These are phyloP conservation scores for Scytalopus superciliaris DNA, from an alignment of 2,113 vertebrate species.

Conservation along the genomic window DNA sequence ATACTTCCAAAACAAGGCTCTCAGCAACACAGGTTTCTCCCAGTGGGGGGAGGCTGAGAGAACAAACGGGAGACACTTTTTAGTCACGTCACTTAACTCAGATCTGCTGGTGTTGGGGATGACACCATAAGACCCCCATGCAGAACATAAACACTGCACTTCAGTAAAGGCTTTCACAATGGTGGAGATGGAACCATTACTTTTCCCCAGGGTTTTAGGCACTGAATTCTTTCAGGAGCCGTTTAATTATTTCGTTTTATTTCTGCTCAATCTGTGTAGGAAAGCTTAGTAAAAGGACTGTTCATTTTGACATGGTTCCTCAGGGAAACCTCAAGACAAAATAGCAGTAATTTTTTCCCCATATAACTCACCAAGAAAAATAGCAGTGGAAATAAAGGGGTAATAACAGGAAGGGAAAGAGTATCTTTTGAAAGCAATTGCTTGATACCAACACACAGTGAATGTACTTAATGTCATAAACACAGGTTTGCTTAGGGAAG, in stretches of 20 bases:
- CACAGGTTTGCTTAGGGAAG: background rate
- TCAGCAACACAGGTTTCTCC: background rate
- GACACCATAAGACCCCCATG: background rate
- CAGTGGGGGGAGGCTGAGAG: background rate
- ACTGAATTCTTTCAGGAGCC: slow-evolving; percentile 20
- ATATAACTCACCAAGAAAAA: slow-evolving; percentile 34
- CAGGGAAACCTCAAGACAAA: slow-evolving; percentile 14
- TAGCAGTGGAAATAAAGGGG: slow-evolving; percentile 7
- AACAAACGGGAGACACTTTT: background rate
- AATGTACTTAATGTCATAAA: slow-evolving; percentile 27
- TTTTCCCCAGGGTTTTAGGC: background rate
- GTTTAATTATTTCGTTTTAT: slow-evolving; percentile 57
- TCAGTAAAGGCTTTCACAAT: slow-evolving; percentile 3
- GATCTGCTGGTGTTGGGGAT: background rate
- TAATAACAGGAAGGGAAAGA: slow-evolving; percentile 17
- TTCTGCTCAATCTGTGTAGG: background rate
- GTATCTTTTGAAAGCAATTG: slow-evolving; percentile 8
- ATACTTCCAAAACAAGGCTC: slow-evolving; percentile 1
- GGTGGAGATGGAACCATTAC: background rate
- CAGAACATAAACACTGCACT: background rate
- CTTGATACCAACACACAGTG: background rate
- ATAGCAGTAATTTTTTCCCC: slow-evolving; percentile 46
- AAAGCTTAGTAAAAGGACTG: slow-evolving; percentile 24
- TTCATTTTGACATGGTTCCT: slow-evolving; percentile 44
- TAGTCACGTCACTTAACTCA: background rate